Evolutionary conservation across 2,888 invertebrate species (phyloP), one percentile per base, ranked within the genome.

Genomic region (Lycocerus yunnanus): DNA sequence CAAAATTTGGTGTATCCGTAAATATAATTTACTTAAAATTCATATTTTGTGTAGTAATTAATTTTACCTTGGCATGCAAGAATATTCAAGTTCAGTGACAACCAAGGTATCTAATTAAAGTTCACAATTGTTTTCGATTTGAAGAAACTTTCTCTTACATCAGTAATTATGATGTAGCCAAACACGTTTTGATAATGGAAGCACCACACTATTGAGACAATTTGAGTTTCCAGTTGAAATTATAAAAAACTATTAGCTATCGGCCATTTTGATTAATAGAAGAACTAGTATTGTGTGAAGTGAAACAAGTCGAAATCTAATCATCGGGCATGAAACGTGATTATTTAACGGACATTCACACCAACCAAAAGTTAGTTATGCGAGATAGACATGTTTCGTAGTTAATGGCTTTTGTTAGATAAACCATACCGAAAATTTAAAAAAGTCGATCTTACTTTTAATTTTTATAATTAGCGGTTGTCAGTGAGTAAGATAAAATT

Each of bases 271-370:
- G 73, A 69, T 73, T 69, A 73, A 78, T 71, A 70, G 20, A 69
- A 69, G 69, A 61, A 43, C 61, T 15, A 65, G 63, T n/a, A 43
- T 43, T 43, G 43, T 43, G 71, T 75, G 75, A 71, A 78, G 76
- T 75, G 71, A 65, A 73, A 71, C 61, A 68, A 78, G 78, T 74
- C 77, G 77, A 79, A 77, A 78, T 78, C 82, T 82, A 83, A 83
- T 83, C 61, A 63, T 63, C 20, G 61, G 61, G 20, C 82, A 80
- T 80, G 78, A 73, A 76, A 83, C 82, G 81, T 82, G 83, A 78
- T 75, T 74, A 74, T 78, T 78, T 81, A 81, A 78, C 81, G 77
- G 81, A 82, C 73, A 79, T 77, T 73, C 70, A 70, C 63, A 63
- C 63, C 43, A 43, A 65, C 69, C 61, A 27, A 63, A 63, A 70